Percentiles rank a stretch among this genome's conserved stretches.
Evolutionary conservation across 2,797 vertebrate genomes (phyloP).

Genomic region (Parambassis ranga): DNA sequence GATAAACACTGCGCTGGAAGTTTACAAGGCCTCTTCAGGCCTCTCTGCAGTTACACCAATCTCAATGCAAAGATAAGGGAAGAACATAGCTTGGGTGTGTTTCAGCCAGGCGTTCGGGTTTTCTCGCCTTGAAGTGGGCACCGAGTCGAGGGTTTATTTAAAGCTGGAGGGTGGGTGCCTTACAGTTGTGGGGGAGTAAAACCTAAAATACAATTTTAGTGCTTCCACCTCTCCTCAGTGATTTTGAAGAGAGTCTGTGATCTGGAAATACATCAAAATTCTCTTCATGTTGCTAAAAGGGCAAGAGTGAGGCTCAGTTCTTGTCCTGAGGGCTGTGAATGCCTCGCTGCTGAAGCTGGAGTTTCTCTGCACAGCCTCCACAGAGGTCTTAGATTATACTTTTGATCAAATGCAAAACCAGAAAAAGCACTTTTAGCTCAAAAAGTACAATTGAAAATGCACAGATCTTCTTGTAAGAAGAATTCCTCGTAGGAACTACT

Average conservation of each 20-base stretch:
- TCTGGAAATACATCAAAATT: conserved; percentile 18
- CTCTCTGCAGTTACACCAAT: conserved; percentile 29
- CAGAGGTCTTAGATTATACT: background rate
- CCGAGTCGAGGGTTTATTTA: conserved; percentile 17
- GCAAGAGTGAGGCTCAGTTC: background rate
- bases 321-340: conserved; percentile 1
- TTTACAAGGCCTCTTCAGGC: conserved; percentile 13
- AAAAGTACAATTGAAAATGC: too few species aligned
- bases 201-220: conserved; percentile 22
- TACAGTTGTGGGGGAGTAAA: conserved; percentile 4
- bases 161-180: background rate
- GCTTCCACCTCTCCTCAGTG: conserved; percentile 12
- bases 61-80: conserved; percentile 21
- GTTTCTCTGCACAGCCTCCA: background rate
- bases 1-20: conserved; percentile 21
- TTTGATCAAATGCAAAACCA: background rate
- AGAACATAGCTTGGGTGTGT: conserved; percentile 4
- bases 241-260: conserved; percentile 6
- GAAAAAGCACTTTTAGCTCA: background rate
- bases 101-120: background rate
- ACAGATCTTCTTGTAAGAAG: too few species aligned
- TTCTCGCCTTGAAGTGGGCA: conserved; percentile 27
- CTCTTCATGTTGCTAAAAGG: background rate
- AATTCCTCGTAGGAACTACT: too few species aligned
- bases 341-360: background rate